A percentile compares a stretch with the other conserved stretches of the same genome.
phyloP scores from a whole-genome alignment of 2,888 invertebrate species.

The Belgica antarctica region DNA sequence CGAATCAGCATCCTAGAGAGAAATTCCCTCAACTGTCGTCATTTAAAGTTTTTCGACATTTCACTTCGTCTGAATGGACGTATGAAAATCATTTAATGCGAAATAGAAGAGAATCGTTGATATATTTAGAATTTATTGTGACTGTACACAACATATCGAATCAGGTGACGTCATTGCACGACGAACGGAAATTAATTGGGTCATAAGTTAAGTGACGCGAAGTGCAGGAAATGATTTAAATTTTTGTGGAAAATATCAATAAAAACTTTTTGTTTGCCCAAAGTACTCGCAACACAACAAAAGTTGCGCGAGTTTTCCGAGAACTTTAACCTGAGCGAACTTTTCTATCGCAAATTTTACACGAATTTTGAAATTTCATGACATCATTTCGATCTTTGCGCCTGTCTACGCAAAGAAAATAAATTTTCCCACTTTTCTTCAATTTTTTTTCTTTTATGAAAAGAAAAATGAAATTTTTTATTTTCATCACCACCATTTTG shows the following conservation, averaged over 20 bases:
- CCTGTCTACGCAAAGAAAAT: not conserved
- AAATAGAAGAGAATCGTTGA: not conserved
- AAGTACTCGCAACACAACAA: too few species aligned
- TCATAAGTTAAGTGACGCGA: too few species aligned
- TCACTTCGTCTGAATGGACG: not conserved
- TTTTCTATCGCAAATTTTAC: not conserved
- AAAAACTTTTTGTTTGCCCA: too few species aligned
- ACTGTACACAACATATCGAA: not conserved
- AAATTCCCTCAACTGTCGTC: too few species aligned
- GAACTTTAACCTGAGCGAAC: too few species aligned
- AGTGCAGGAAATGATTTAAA: not conserved
- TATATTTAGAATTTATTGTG: not conserved
- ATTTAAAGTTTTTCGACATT: too few species aligned
- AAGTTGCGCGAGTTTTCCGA: too few species aligned
- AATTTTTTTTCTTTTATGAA: conserved; percentile 23
- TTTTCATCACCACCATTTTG: conserved; percentile 39
- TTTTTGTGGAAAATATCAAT: too few species aligned
- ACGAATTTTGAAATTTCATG: not conserved
- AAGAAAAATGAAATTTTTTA: conserved; percentile 18
- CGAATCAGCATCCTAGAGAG: too few species aligned
- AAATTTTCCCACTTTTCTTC: conserved; percentile 18
- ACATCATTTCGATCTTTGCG: not conserved
- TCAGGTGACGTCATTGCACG: conserved; percentile 8
- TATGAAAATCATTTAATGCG: conserved; percentile 6
- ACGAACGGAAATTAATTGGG: conserved; percentile 23